These are phyloP conservation scores for Pedionomus torquatus DNA, from an alignment of 2,113 vertebrate species.

Conservation along the genomic window DNA sequence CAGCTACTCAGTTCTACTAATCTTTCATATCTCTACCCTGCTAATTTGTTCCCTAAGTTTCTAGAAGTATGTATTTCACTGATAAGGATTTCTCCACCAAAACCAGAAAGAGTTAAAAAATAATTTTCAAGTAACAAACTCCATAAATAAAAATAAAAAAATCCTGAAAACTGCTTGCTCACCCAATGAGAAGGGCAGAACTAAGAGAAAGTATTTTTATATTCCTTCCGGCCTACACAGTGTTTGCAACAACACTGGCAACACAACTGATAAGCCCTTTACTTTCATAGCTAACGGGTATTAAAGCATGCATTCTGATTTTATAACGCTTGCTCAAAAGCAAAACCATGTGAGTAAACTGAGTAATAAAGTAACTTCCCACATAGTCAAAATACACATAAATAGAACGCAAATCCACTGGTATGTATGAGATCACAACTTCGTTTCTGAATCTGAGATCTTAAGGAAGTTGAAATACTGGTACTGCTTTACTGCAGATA, in stretches of 20 bases:
- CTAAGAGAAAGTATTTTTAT: neutral
- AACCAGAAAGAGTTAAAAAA: neutral
- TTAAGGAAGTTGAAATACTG: neutral
- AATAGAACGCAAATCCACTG: neutral
- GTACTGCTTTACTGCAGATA: neutral
- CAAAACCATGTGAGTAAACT: neutral
- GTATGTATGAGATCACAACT: rapidly evolving
- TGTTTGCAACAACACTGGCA: neutral
- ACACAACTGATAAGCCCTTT: neutral
- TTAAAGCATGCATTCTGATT: neutral
- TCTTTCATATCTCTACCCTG: neutral
- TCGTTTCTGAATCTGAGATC: neutral
- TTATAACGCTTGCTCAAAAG: neutral
- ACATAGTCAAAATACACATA: neutral
- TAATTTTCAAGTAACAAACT: neutral
- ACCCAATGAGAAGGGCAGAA: neutral
- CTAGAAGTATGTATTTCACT: neutral
- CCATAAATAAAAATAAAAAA: neutral
- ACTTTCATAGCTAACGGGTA: neutral
- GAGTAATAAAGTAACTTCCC: neutral
- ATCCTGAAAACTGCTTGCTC: neutral
- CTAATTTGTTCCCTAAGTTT: neutral
- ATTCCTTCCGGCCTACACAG: neutral
- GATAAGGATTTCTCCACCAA: neutral
- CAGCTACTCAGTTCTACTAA: neutral